Percentiles rank a stretch among this genome's conserved stretches.
Conservation (phyloP, 2,888 invertebrate species). For the Lasiommata megera region DNA sequence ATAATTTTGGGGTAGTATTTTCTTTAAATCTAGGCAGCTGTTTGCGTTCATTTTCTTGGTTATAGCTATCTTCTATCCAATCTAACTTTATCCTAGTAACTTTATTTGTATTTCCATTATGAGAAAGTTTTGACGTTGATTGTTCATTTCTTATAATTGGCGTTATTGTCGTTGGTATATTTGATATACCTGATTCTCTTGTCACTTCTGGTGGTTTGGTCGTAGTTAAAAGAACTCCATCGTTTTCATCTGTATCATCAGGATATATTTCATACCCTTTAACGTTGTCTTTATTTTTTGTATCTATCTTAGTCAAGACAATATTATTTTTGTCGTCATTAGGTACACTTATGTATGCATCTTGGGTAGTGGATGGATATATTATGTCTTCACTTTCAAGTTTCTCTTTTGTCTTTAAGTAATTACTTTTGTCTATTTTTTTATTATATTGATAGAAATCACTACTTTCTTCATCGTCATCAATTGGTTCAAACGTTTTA, state of each 20-base stretch:
- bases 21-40: conserved; percentile 2
- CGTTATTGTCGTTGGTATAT: conserved; percentile 3
- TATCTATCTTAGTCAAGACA: neutral
- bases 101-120: conserved; percentile 1
- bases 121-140: neutral
- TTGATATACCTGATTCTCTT: neutral
- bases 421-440: conserved; percentile 12
- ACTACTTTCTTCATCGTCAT: conserved; percentile 15
- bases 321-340: conserved; percentile 2
- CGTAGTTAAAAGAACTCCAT: conserved; percentile 5
- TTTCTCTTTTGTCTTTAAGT: neutral
- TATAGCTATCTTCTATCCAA: conserved; percentile 33
- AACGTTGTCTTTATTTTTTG: conserved; percentile 17
- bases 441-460: conserved; percentile 6
- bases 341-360: neutral
- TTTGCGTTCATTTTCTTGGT: conserved; percentile 19
- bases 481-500: conserved; percentile 19
- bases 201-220: neutral
- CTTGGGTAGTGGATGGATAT: conserved; percentile 1
- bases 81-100: conserved; percentile 25
- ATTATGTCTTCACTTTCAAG: neutral
- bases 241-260: conserved; percentile 39
- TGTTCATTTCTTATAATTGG: neutral
- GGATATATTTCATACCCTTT: conserved; percentile 37
- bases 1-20: conserved; percentile 1